Conservation (phyloP, 2,797 vertebrate species). For the Myripristis jacobus region DNA sequence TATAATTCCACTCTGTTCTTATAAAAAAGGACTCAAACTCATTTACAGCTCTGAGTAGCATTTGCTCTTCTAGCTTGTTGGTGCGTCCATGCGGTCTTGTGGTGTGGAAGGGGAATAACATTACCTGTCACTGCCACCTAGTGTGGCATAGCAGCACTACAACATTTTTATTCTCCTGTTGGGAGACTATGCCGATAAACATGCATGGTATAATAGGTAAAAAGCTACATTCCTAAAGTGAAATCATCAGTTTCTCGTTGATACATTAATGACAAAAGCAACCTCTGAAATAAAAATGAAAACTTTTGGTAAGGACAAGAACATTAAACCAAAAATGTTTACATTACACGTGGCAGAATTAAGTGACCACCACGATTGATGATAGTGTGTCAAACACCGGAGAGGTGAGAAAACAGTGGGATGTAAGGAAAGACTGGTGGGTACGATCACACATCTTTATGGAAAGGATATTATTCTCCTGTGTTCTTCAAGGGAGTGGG, state of each 20-base stretch:
- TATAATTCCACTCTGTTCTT: slow-evolving; percentile 66
- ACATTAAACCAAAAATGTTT: slow-evolving; percentile 69
- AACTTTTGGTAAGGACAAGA: slow-evolving; percentile 54
- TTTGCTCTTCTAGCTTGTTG: slow-evolving; percentile 40
- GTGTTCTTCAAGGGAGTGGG: slow-evolving; percentile 35
- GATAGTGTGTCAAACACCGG: slow-evolving; percentile 69
- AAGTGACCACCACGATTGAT: slow-evolving; percentile 63
- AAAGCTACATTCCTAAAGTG: slow-evolving; percentile 82
- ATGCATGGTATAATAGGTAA: slow-evolving; percentile 79
- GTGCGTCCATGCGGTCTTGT: slow-evolving; percentile 71
- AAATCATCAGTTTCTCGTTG: slow-evolving; percentile 61
- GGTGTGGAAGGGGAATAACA: slow-evolving; percentile 56
- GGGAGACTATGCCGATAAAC: slow-evolving; percentile 77
- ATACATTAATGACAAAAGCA: slow-evolving; percentile 75
- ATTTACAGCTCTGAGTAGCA: slow-evolving; percentile 52
- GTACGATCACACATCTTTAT: slow-evolving; percentile 29
- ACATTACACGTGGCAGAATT: slow-evolving; percentile 62
- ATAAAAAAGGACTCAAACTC: slow-evolving; percentile 49
- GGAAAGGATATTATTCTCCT: slow-evolving; percentile 24
- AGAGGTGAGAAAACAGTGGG: slow-evolving; percentile 31
- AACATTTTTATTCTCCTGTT: slow-evolving; percentile 68
- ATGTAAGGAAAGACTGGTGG: slow-evolving; percentile 39
- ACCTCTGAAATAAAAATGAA: slow-evolving; percentile 57
- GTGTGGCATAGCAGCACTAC: slow-evolving; percentile 81
- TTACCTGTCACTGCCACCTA: slow-evolving; percentile 84